A percentile compares a stretch with the other conserved stretches of the same genome.
Conservation (phyloP, 2,888 invertebrate species). For the Agrochola lychnidis region DNA sequence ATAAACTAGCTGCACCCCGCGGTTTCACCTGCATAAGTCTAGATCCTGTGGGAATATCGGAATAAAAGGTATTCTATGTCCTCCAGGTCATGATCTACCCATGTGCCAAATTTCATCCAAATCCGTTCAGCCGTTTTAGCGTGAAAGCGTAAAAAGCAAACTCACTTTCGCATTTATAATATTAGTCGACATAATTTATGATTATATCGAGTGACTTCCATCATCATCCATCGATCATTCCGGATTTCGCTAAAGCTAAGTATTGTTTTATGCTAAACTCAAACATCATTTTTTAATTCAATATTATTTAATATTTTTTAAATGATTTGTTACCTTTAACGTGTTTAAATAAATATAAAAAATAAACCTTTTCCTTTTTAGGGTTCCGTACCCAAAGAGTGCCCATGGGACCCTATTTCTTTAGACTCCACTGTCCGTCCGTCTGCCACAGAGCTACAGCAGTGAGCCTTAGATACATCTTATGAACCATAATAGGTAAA, state of each 20-base stretch:
- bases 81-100: no score
- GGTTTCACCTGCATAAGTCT: no score
- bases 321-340: slow-evolving; percentile 36
- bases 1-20: no score
- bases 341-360: background rate
- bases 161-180: no score
- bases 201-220: slow-evolving; percentile 45
- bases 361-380: background rate
- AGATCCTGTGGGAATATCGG: no score
- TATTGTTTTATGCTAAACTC: slow-evolving; percentile 78
- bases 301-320: slow-evolving; percentile 23
- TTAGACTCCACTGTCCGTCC: background rate
- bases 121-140: no score
- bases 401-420: background rate
- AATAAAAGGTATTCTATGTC: no score
- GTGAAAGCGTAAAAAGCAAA: no score
- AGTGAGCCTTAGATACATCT: no score
- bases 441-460: background rate
- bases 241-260: slow-evolving; percentile 75
- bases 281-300: slow-evolving; percentile 60
- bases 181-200: no score
- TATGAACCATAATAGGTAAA: background rate
- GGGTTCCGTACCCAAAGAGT: background rate
- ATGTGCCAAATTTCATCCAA: no score
- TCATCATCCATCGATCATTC: slow-evolving; percentile 78